Percentiles rank a stretch among this genome's conserved stretches.
phyloP scores from a whole-genome alignment of 2,113 vertebrate species.

The Oostethus manadensis region DNA sequence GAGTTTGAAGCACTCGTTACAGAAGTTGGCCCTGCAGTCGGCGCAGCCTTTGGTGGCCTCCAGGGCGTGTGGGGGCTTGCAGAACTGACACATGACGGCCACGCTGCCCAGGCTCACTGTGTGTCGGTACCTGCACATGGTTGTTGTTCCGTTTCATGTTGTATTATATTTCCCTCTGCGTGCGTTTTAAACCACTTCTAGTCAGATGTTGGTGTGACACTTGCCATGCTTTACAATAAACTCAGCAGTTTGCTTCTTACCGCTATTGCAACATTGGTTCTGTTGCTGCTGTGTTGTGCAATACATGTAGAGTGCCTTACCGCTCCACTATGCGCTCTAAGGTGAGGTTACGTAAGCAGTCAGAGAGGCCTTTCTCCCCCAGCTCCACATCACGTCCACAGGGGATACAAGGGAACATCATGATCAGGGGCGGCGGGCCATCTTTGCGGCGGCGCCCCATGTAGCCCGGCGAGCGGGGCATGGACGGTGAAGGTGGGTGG shows the following conservation, averaged over 20 bases:
- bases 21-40: conserved; percentile 91
- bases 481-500: conserved; percentile 44
- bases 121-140: conserved; percentile 68
- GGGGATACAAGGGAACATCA: conserved; percentile 85
- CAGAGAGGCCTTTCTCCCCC: conserved; percentile 85
- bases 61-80: conserved; percentile 82
- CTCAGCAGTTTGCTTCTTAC: not conserved
- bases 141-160: too few species aligned
- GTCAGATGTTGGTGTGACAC: not conserved
- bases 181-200: too few species aligned
- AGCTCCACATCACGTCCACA: conserved; percentile 88
- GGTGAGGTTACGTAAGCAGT: conserved; percentile 92
- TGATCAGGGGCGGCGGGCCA: conserved; percentile 66
- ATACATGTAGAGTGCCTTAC: conserved; percentile 39
- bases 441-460: conserved; percentile 84
- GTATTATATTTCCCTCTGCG: not conserved
- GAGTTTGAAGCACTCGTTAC: conserved; percentile 97
- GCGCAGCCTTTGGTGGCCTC: conserved; percentile 96
- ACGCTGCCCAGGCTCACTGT: conserved; percentile 72
- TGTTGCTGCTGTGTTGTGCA: not conserved
- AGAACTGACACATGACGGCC: conserved; percentile 92
- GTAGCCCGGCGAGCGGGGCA: conserved; percentile 66
- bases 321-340: conserved; percentile 93
- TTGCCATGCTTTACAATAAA: not conserved
- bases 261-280: not conserved